A percentile compares a stretch with the other conserved stretches of the same genome.
These are phyloP conservation scores for Bettongia penicillata DNA, from an alignment of 2,113 vertebrate species.

Conservation along the genomic window DNA sequence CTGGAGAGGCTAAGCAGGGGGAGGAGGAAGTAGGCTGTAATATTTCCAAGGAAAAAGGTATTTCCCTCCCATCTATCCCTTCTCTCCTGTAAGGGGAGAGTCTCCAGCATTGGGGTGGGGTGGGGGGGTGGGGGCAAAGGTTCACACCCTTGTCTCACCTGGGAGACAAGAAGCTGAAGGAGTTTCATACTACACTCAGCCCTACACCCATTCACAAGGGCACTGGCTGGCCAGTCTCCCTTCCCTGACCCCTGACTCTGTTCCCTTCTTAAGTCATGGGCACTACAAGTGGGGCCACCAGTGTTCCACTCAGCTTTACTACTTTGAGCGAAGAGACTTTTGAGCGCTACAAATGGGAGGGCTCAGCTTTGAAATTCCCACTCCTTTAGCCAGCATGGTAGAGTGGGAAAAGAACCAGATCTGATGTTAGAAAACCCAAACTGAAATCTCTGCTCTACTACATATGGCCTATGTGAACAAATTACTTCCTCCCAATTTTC, in stretches of 20 bases:
- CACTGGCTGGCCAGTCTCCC: neutral
- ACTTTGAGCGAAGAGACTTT: neutral
- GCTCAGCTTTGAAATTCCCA: neutral
- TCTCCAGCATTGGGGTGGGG: neutral
- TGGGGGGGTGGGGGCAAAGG: neutral
- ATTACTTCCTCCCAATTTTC: neutral
- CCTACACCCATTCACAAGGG: neutral
- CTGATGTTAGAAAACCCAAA: neutral
- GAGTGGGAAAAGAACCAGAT: neutral
- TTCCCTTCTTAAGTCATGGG: neutral
- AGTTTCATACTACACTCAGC: neutral
- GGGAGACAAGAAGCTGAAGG: neutral
- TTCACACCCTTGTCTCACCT: neutral
- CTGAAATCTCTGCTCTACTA: neutral
- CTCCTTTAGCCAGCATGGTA: neutral
- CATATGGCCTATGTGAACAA: neutral
- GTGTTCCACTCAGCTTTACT: neutral
- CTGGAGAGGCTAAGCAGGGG: neutral
- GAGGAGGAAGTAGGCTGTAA: neutral
- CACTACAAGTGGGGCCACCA: neutral
- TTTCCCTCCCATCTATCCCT: neutral
- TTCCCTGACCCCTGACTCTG: neutral
- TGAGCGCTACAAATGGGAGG: neutral
- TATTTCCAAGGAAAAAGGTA: neutral
- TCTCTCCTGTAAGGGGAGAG: neutral